phyloP scores from a whole-genome alignment of 2,888 invertebrate genomes.

The Andrena bucephala region DNA sequence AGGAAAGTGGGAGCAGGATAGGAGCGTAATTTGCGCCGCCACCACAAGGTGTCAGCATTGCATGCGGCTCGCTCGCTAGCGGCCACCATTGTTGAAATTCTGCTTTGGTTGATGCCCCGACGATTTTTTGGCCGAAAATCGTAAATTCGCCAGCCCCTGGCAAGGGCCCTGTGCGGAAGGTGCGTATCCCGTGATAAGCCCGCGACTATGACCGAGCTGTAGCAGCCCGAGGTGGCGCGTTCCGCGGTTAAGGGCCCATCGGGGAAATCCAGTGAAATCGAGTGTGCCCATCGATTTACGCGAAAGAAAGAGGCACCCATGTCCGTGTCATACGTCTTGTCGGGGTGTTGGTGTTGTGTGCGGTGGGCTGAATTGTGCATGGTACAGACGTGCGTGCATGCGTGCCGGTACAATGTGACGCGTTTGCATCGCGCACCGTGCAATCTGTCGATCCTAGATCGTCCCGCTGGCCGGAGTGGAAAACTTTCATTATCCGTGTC shows the following conservation, averaged over 20 bases:
- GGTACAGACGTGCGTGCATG: slow-evolving; percentile 68
- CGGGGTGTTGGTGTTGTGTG: slow-evolving; percentile 77
- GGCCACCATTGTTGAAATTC: slow-evolving; percentile 84
- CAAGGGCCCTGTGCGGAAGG: slow-evolving; percentile 77
- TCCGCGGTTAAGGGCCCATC: slow-evolving; percentile 52
- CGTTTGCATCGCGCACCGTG: slow-evolving; percentile 53
- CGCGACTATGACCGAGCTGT: slow-evolving; percentile 43
- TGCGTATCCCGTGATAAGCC: slow-evolving; percentile 71
- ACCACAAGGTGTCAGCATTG: slow-evolving; percentile 80
- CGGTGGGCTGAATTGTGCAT: slow-evolving; percentile 63
- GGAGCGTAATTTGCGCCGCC: slow-evolving; percentile 69
- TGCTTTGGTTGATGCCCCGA: slow-evolving; percentile 83
- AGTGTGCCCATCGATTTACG: slow-evolving; percentile 80
- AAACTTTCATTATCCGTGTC: slow-evolving; percentile 19
- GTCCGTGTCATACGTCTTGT: slow-evolving; percentile 68
- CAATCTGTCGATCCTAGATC: slow-evolving; percentile 57
- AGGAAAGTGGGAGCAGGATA: slow-evolving; percentile 39
- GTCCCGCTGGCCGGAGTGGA: slow-evolving; percentile 42
- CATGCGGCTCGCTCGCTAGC: slow-evolving; percentile 74
- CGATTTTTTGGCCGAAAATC: slow-evolving; percentile 79
- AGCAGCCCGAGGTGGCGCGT: slow-evolving; percentile 35
- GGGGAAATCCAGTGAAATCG: slow-evolving; percentile 75
- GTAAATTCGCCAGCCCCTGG: slow-evolving; percentile 77
- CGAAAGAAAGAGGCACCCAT: slow-evolving; percentile 70
- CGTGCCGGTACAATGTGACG: slow-evolving; percentile 73